Evolutionary conservation across 2,113 vertebrate genomes (phyloP).

Genomic region (Ceyx melanurus): DNA sequence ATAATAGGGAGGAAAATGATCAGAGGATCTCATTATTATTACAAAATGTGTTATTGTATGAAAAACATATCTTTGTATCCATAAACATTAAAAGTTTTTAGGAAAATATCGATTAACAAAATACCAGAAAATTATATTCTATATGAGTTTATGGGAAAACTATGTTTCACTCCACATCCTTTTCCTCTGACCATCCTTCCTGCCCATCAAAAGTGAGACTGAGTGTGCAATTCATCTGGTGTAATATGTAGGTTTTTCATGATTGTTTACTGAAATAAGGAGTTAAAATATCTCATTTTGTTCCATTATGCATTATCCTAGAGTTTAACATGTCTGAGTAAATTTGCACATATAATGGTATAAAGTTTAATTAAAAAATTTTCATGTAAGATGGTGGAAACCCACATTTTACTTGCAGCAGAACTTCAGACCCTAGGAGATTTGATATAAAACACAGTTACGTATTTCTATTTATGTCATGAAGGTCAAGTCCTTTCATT

Average conservation of each 20-base stretch:
- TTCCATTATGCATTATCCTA: neutral
- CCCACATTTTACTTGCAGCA: neutral
- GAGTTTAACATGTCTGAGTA: neutral
- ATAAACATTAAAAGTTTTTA: constrained; percentile 52
- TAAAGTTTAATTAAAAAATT: neutral
- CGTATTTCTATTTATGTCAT: neutral
- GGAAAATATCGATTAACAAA: constrained; percentile 43
- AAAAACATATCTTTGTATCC: constrained; percentile 65
- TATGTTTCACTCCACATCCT: neutral
- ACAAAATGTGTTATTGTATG: constrained; percentile 67
- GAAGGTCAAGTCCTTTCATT: constrained; percentile 5
- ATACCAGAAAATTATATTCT: neutral
- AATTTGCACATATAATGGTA: neutral
- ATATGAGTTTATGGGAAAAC: neutral
- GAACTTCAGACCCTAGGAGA: neutral
- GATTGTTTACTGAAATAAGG: constrained; percentile 21
- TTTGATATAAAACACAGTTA: neutral
- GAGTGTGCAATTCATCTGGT: neutral
- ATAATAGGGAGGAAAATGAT: constrained; percentile 61
- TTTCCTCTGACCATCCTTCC: neutral
- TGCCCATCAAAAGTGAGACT: neutral
- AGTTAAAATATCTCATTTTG: neutral
- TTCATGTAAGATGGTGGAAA: neutral
- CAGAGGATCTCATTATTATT: constrained; percentile 67
- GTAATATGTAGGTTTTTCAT: neutral